Evolutionary conservation across 2,113 vertebrate species (phyloP), one percentile per base, ranked within the genome.

Genomic region (Lota lota): DNA sequence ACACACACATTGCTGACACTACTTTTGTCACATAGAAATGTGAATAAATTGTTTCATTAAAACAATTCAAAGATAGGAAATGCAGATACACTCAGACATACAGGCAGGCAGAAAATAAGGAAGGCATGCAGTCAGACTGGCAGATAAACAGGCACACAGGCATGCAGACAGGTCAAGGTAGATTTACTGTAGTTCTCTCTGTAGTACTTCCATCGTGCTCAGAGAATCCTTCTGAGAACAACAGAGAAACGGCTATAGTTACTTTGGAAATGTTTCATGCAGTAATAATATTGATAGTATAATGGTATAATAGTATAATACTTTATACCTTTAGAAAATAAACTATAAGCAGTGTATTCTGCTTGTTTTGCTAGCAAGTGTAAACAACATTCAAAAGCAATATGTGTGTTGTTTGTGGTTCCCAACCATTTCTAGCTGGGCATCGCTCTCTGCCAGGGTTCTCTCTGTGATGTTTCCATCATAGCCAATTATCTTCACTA

Each of bases 111-210:
- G 5, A 53, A 58, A 18, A 3, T 3, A 2, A 56, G 53, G 7
- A 10, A 56, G 53, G 17, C 53, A 56, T 18, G 18, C 2, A 17
- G 53, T 1, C 2, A 18, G 53, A n/a, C 14, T 5, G 53, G 18
- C 12, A 47, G 40, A 28, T 28, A 53, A 53, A 53, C 50, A 56
- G 53, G 12, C 51, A 53, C 3, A 17, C 3, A 53, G 51, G 5
- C 53, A 54, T 17, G 18, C 16, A 54, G 53, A 56, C 53, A 56
- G 53, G 14, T 56, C 18, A 47, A 47, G 19, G 21, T 59, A 1
- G 2, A 87, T 93, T 92, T 82, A 96, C 94, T 88, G 47, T 21
- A 97, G 82, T 56, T 94, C 89, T 50, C 68, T 74, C 68, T 96
- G 93, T 71, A 95, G 78, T 24, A 81, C 36, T 70, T 80, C 88